Base-by-base conservation (phyloP, 2,888 invertebrate species). In the Xestia ashworthii region DNA sequence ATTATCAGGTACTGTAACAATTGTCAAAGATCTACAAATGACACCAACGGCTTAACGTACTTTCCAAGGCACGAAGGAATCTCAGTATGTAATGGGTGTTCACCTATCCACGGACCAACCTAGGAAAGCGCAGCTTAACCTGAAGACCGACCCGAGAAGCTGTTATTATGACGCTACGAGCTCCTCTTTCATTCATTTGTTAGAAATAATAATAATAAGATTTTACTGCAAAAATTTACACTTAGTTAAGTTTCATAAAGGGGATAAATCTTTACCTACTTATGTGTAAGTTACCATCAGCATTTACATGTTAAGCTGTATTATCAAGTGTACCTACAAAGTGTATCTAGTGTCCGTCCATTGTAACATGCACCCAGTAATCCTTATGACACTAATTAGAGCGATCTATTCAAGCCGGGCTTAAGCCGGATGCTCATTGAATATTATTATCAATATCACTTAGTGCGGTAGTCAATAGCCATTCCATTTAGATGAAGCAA, bases 381-480 rank as follows among this genome's bases (percentile, higher is more conserved):
- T 67, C 78, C 62, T 58, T 62, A 44, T 16, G 5, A 25, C 25
- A 68, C 48, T 38, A 71, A 78, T 83, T 62, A 68, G 50, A 50
- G 22, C 19, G 44, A 71, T 78, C 55, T 64, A 67, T 68, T 32
- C n/a, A 64, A 81, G 78, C 83, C 50, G 14, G 58, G 71, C 50
- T 83, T 78, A 81, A 50, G 64, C 5, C 53, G 67, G 55, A 71
- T 64, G 67, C 44, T 83, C 68, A 71, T 71, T 32, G 78, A 64
- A 78, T 78, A 64, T 83, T 71, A 73, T 73, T 83, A 66, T 69
- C 44, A 79, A 55, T 80, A 74, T 66, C 58, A 83, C 84, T 83
- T 60, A 80, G 65, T 66, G 58, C 44, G 44, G 25, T 64, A 65
- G 22, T 48, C 48, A 62, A 55, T 62, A n/a, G 16, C 22, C 12